These are phyloP conservation scores for Charaxes varanes DNA, from an alignment of 1,140 invertebrate genomes.

Conservation along the genomic window DNA sequence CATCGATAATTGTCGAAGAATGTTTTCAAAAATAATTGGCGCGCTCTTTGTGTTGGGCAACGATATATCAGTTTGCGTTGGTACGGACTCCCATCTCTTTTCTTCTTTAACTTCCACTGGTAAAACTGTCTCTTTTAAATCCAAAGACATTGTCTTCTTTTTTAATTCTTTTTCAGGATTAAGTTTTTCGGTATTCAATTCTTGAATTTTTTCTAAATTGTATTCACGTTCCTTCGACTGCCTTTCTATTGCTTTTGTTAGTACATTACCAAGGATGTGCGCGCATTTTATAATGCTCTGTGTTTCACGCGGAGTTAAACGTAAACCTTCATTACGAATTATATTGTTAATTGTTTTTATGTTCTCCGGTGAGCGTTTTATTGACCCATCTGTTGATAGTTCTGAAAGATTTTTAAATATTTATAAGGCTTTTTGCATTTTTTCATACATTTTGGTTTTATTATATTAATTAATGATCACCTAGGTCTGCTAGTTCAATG, in stretches of 20 bases:
- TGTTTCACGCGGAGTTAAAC: slow-evolving; percentile 50
- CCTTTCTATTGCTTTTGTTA: slow-evolving; percentile 53
- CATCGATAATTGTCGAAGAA: slow-evolving; percentile 53
- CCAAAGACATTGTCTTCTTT: slow-evolving; percentile 47
- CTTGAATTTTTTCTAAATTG: slow-evolving; percentile 28
- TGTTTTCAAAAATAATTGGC: slow-evolving; percentile 64
- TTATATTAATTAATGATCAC: slow-evolving; percentile 16
- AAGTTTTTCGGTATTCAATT: slow-evolving; percentile 12
- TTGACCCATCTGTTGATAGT: slow-evolving; percentile 38
- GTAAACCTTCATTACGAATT: slow-evolving; percentile 52
- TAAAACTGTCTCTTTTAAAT: slow-evolving; percentile 48
- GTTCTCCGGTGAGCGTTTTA: slow-evolving; percentile 48
- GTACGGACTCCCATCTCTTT: slow-evolving; percentile 48
- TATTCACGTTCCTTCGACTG: slow-evolving; percentile 28
- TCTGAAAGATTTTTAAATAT: slow-evolving; percentile 28
- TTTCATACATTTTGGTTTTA: too few species aligned
- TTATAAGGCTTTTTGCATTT: too few species aligned
- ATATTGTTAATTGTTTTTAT: slow-evolving; percentile 41
- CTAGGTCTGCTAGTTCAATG: slow-evolving; percentile 43
- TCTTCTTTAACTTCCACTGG: slow-evolving; percentile 44
- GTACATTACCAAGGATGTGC: slow-evolving; percentile 52
- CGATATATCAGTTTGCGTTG: slow-evolving; percentile 62
- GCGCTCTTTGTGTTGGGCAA: slow-evolving; percentile 62
- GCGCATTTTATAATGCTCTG: slow-evolving; percentile 64
- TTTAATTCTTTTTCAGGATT: slow-evolving; percentile 31